Percentiles rank a stretch among this genome's conserved stretches.
phyloP scores from a whole-genome alignment of 92 coral and sea anemone species.

The Epizoanthus scotinus region DNA sequence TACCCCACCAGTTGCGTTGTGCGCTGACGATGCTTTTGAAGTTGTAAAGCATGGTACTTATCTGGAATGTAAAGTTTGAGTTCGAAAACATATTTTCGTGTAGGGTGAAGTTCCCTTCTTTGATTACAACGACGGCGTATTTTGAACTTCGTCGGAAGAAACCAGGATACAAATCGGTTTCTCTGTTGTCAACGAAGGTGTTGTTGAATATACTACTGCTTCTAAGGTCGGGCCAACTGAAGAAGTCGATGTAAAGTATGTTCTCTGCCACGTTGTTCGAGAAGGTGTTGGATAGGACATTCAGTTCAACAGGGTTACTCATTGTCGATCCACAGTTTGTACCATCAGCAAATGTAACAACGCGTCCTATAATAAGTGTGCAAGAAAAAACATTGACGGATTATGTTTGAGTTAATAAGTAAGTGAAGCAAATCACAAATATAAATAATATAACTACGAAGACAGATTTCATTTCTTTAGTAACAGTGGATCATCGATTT shows the following conservation, averaged over 20 bases:
- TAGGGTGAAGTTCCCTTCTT: slow-evolving; percentile 55
- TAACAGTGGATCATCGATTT: too few relatives aligned
- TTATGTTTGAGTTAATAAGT: background rate
- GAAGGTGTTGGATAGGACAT: slow-evolving; percentile 42
- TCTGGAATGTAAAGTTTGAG: slow-evolving; percentile 33
- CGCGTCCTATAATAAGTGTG: slow-evolving; percentile 22
- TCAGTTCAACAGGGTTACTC: slow-evolving; percentile 38
- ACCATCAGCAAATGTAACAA: slow-evolving; percentile 30
- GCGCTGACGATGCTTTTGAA: slow-evolving; percentile 44
- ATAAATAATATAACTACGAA: too few relatives aligned
- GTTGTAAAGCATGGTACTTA: slow-evolving; percentile 42
- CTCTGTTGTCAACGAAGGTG: slow-evolving; percentile 47
- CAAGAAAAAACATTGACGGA: background rate
- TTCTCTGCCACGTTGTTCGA: slow-evolving; percentile 52
- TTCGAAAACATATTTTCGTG: slow-evolving; percentile 52
- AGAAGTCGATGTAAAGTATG: slow-evolving; percentile 48
- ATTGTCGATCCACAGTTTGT: slow-evolving; percentile 13
- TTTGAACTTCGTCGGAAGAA: slow-evolving; percentile 48
- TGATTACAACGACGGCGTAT: slow-evolving; percentile 49
- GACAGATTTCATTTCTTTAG: too few relatives aligned
- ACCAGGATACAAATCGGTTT: slow-evolving; percentile 37
- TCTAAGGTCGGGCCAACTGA: slow-evolving; percentile 38
- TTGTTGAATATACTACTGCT: slow-evolving; percentile 39
- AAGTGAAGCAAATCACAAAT: background rate
- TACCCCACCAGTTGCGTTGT: slow-evolving; percentile 76